Evolutionary conservation across 2,888 invertebrate genomes (phyloP).

Genomic region (Celastrina argiolus): DNA sequence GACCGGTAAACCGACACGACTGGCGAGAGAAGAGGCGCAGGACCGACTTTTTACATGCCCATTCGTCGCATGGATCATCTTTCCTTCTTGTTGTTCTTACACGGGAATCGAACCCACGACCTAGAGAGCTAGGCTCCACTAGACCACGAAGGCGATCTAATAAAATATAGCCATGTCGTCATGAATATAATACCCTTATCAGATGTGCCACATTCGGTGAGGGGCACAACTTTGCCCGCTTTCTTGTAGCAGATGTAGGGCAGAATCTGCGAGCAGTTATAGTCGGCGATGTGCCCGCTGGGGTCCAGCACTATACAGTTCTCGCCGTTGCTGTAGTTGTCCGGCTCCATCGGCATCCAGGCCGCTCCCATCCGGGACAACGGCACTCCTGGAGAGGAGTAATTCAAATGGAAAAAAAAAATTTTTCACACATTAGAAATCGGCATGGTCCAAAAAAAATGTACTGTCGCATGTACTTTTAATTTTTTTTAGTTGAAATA

Average conservation of each 20-base stretch:
- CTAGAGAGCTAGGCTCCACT: no score
- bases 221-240: neutral
- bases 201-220: neutral
- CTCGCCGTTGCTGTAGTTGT: neutral
- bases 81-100: no score
- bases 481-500: no score
- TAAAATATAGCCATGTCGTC: neutral
- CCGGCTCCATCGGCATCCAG: neutral
- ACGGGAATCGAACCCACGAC: no score
- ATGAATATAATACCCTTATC: neutral
- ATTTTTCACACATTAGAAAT: no score
- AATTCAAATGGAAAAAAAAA: neutral
- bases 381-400: conserved; percentile 1
- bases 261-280: neutral
- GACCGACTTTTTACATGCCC: no score
- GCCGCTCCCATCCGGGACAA: conserved; percentile 1
- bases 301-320: conserved; percentile 11
- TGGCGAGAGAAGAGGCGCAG: no score
- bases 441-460: no score
- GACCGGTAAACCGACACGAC: no score
- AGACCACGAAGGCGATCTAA: no score
- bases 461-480: no score
- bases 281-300: neutral
- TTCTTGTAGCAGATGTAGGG: conserved; percentile 22
- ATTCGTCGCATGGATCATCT: no score